Evolutionary conservation across 2,797 vertebrate genomes (phyloP), one percentile per base, ranked within the genome.

Genomic region (Manis pentadactyla): DNA sequence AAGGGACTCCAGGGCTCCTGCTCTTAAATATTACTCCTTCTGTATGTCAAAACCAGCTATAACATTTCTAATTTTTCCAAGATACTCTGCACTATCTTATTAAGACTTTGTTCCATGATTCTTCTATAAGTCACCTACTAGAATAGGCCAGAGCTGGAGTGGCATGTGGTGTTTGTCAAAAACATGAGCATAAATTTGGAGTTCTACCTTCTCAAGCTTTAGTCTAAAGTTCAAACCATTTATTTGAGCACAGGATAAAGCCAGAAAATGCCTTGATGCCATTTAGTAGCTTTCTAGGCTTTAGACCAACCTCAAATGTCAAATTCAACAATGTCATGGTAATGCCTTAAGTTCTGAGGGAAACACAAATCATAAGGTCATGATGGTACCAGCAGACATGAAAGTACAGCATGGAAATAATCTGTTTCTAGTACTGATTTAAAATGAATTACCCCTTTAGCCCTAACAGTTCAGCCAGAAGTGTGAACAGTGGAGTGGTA

Each of bases 141-240:
- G 21, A 90, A 75, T 0, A 66, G n/a, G 21, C 49, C 42, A 79
- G 37, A 75, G 49, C 4, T 81, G 8, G n/a, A 46, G 34, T 39
- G 5, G 13, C 37, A 90, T 71, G 18, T 82, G 81, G 23, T 69
- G 11, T 34, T 25, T 66, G 37, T 75, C 69, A 94, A 55, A 93
- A 93, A 73, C 14, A 78, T 13, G 15, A 83, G 9, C 31, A 87
- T 71, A 86, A 86, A 59, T 46, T 37, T 79, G 10, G 55, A 94
- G 19, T 46, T 15, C 10, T 87, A n/a, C 78, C 39, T 90, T 96
- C 34, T 57, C n/a, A 79, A 93, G 31, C 63, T 96, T 97, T 68
- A 29, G 29, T 49, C 61, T 90, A 59, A 85, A 95, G 25, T 90
- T 93, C 27, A 74, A 87, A 87, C 25, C 25, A 82, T 6, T 81